These are phyloP conservation scores for Cryptophagus acutangulus DNA, from an alignment of 2,888 invertebrate genomes.

Conservation along the genomic window DNA sequence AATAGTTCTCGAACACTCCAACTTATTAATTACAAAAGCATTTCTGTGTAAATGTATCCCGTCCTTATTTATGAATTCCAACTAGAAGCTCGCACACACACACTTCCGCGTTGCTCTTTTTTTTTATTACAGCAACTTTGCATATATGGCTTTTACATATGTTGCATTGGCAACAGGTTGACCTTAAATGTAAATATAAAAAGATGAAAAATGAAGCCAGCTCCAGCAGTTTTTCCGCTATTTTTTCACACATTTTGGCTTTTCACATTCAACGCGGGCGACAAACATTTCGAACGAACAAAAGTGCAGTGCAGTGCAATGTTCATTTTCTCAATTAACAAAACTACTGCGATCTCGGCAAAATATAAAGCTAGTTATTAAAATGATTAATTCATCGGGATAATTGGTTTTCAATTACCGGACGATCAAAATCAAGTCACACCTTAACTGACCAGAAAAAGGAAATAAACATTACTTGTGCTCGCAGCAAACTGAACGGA, in stretches of 20 bases:
- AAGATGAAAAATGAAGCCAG: no score
- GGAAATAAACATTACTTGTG: slow-evolving; percentile 26
- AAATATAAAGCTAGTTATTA: not conserved
- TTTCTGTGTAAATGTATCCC: slow-evolving; percentile 10
- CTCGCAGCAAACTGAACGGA: slow-evolving; percentile 33
- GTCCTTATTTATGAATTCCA: not conserved
- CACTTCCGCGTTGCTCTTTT: not conserved
- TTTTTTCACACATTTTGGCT: no score
- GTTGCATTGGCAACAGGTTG: not conserved
- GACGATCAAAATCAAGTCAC: slow-evolving; percentile 34
- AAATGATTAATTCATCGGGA: slow-evolving; percentile 11
- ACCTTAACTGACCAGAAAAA: slow-evolving; percentile 29
- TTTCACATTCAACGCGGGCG: no score
- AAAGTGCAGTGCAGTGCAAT: no score
- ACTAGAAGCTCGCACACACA: not conserved
- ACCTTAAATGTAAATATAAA: not conserved
- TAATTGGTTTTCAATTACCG: slow-evolving; percentile 35
- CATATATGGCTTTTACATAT: not conserved
- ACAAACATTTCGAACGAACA: no score
- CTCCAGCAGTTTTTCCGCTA: no score
- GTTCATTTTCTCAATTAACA: no score
- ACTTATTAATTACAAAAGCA: slow-evolving; percentile 23
- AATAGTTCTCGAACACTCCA: slow-evolving; percentile 25
- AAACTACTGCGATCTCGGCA: no score
- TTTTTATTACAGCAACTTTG: not conserved